Evolutionary conservation across 2,888 invertebrate species (phyloP).

Genomic region (Tinea semifulvella): DNA sequence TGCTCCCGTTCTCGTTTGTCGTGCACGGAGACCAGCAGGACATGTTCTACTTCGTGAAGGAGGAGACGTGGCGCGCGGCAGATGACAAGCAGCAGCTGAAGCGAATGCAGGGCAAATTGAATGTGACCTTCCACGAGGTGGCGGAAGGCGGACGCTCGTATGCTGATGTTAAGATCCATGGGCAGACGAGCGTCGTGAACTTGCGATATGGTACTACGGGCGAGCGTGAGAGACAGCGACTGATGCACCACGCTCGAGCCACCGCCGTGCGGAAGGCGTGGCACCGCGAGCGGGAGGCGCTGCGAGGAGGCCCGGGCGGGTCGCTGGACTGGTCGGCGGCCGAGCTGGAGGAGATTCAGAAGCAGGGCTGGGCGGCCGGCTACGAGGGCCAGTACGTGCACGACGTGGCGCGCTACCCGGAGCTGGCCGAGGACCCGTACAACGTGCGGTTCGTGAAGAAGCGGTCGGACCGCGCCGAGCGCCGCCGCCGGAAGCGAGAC

Average conservation of each 20-base stretch:
- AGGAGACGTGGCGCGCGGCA: slow-evolving; percentile 88
- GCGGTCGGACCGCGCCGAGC: slow-evolving; percentile 75
- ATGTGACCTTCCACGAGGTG: slow-evolving; percentile 90
- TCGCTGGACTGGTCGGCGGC: slow-evolving; percentile 86
- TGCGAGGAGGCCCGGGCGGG: slow-evolving; percentile 80
- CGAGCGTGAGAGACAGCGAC: slow-evolving; percentile 87
- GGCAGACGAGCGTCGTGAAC: slow-evolving; percentile 89
- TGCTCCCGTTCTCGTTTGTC: slow-evolving; percentile 87
- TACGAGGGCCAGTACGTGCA: slow-evolving; percentile 94
- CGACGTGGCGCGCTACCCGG: slow-evolving; percentile 89
- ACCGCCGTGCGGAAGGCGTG: slow-evolving; percentile 91
- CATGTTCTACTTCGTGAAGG: slow-evolving; percentile 93
- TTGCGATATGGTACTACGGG: slow-evolving; percentile 93
- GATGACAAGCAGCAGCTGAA: slow-evolving; percentile 91
- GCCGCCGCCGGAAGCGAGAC: slow-evolving; percentile 76
- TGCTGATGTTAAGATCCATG: slow-evolving; percentile 90
- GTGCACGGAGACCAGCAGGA: slow-evolving; percentile 91
- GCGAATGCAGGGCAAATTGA: slow-evolving; percentile 88
- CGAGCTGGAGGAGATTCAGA: slow-evolving; percentile 89
- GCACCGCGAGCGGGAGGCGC: slow-evolving; percentile 89
- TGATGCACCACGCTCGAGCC: slow-evolving; percentile 89
- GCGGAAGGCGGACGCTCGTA: slow-evolving; percentile 80
- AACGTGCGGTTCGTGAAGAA: slow-evolving; percentile 91
- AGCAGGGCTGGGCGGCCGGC: slow-evolving; percentile 82
- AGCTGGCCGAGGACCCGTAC: slow-evolving; percentile 94